A percentile compares a stretch with the other conserved stretches of the same genome.
These are phyloP conservation scores for Tetramorium bicarinatum DNA, from an alignment of 2,888 invertebrate species.

Conservation along the genomic window DNA sequence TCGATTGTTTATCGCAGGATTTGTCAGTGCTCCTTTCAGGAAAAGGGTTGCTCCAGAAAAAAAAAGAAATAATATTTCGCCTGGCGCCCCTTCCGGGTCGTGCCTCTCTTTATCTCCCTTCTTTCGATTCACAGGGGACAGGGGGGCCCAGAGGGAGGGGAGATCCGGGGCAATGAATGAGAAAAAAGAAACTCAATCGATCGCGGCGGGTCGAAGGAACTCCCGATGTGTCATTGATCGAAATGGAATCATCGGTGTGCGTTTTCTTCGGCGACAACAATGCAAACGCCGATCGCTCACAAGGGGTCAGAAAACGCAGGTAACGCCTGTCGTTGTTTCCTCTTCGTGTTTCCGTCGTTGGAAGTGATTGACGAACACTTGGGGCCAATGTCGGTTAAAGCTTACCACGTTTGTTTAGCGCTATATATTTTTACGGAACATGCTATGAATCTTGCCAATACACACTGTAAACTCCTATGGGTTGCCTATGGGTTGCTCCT, in stretches of 20 bases:
- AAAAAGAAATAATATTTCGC: slow-evolving; percentile 70
- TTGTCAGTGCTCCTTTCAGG: slow-evolving; percentile 43
- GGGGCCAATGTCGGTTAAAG: slow-evolving; percentile 35
- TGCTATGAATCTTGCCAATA: slow-evolving; percentile 2
- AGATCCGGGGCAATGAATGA: slow-evolving; percentile 69
- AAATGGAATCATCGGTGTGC: slow-evolving; percentile 72
- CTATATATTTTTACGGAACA: neutral
- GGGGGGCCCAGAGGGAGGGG: neutral
- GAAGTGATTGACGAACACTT: slow-evolving; percentile 51
- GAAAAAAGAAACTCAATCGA: slow-evolving; percentile 76
- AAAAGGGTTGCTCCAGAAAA: slow-evolving; percentile 61
- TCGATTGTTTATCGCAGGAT: slow-evolving; percentile 70
- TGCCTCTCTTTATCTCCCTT: slow-evolving; percentile 41
- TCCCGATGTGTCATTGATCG: slow-evolving; percentile 73
- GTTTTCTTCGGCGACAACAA: slow-evolving; percentile 66
- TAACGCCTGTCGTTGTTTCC: slow-evolving; percentile 59
- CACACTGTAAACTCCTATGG: neutral
- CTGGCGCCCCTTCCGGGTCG: slow-evolving; percentile 35
- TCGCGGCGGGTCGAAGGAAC: slow-evolving; percentile 65
- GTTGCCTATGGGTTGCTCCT: too few relatives aligned
- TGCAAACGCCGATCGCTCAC: slow-evolving; percentile 51
- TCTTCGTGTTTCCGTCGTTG: slow-evolving; percentile 45
- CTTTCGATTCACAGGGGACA: slow-evolving; percentile 50
- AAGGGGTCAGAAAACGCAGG: slow-evolving; percentile 61
- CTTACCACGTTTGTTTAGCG: slow-evolving; percentile 26